Evolutionary conservation across 2,113 vertebrate genomes (phyloP), one percentile per base, ranked within the genome.

Genomic region (Amblyopsis rosae): DNA sequence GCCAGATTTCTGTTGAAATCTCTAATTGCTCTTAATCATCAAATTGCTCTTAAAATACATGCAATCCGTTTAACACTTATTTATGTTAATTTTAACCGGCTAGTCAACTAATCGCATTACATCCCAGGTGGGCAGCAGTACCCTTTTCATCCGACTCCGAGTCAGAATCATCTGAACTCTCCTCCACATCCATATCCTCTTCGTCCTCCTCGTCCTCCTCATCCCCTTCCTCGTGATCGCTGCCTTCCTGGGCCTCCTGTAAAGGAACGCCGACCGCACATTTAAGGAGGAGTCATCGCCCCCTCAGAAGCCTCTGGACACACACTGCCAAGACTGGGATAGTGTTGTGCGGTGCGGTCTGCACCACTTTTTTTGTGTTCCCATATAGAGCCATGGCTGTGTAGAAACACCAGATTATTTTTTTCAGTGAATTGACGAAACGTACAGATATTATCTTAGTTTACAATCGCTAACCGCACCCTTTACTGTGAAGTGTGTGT

Each of bases 81-180:
- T 19, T 16, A 53, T 12, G 50, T 53, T 15, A 9, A 58, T 12
- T 33, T 11, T 32, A 32, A 11, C 4, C 9, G 12, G 9, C 33
- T 8, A 0, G 3, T 15, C 0, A 6, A 5, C 11, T 9, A 19
- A 19, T 19, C 19, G 19, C 19, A 19, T 19, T 19, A 19, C 19
- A 2, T 19, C 19, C 19, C 19, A 26, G 2, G 5, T 41, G 35
- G 35, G 35, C 35, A 41, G 35, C 1, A 2, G 0, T 63, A 99
- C 97, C 97, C 95, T 99, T 98, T 77, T 99, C 97, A 78, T 99
- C 97, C 0, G 93, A 92, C 61, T 99, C 97, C 0, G 97, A 96
- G 91, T 99, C 97, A 0, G 96, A 96, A 19, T 98, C 97, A 67
- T 98, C 96, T 3, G 97, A 98, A 75, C 96, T 99, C 87, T 96